A percentile compares a stretch with the other conserved stretches of the same genome.
Evolutionary conservation across 2,888 invertebrate species (phyloP).

Genomic region (Drosophila anceps): DNA sequence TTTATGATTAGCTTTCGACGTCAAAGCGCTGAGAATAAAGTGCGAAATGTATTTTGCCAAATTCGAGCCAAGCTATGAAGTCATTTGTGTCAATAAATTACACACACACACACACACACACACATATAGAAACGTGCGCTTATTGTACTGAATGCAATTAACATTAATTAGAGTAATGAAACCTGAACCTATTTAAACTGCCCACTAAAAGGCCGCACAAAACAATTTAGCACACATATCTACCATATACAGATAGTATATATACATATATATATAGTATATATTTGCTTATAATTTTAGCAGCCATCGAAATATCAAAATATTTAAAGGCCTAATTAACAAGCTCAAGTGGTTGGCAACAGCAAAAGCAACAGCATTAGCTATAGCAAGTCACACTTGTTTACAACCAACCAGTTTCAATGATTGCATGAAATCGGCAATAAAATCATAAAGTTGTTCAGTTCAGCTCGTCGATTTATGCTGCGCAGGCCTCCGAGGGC

Average conservation of each 20-base stretch:
- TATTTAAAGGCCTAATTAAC: slow-evolving; percentile 65
- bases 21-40: slow-evolving; percentile 26
- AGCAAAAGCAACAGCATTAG: not conserved
- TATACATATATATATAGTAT: slow-evolving; percentile 1
- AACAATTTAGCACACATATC: slow-evolving; percentile 50
- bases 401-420: slow-evolving; percentile 37
- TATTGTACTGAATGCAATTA: slow-evolving; percentile 48
- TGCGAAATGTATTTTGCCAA: slow-evolving; percentile 39
- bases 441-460: slow-evolving; percentile 50
- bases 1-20: slow-evolving; percentile 7
- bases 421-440: slow-evolving; percentile 34
- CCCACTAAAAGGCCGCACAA: slow-evolving; percentile 29
- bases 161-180: slow-evolving; percentile 65
- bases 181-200: slow-evolving; percentile 15
- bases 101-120: not conserved
- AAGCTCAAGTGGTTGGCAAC: slow-evolving; percentile 49
- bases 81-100: slow-evolving; percentile 50
- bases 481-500: slow-evolving; percentile 19
- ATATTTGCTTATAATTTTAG: slow-evolving; percentile 2
- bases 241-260: slow-evolving; percentile 1
- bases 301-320: slow-evolving; percentile 33
- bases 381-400: slow-evolving; percentile 39
- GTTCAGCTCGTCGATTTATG: slow-evolving; percentile 42
- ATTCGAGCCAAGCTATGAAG: slow-evolving; percentile 39
- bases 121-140: not conserved